Base-by-base conservation (phyloP, 2,888 invertebrate species). In the Halocaridina rubra region DNA sequence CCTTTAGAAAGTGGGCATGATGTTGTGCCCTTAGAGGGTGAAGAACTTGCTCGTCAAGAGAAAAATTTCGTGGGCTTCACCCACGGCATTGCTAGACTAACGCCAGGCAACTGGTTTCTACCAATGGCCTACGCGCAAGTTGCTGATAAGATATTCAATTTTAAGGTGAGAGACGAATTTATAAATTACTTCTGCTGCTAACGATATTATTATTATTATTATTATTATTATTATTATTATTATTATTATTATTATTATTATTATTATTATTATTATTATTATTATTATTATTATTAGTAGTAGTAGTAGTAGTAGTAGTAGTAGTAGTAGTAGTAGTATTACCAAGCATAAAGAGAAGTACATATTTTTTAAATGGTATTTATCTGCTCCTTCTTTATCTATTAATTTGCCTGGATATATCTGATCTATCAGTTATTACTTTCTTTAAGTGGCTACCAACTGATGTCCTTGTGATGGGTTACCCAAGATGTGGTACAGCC, bases 51-150 rank as follows among this genome's bases (percentile, higher is more conserved):
- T 3, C 74, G 71, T 16, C 84, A 78, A 32, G 5, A 78, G 39
- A 77, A 30, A 13, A 30, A 46, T 24, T 84, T 53, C 61, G 0
- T 24, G 0, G 84, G 61, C n/a, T 84, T 53, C 78, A 72, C 53
- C n/a, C 13, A 71, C 4, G 84, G 84, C 27, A 13, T 84, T 19
- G 59, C 78, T 5, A 71, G 79, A 3, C 39, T 84, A 22, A 46
- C 19, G n/a, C 84, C 84, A 19, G 84, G 84, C 7, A 32, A 72
- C 3, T 84, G 84, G 84, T 30, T 84, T 59, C 27, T 67, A 13
- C 57, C 84, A 1, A 29, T 30, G 3, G 10, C 59, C 0, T 84
- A 71, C 74, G 32, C 75, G 29, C 71, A 84, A 22, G 59, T 33
- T 33, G 84, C 84, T 5, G 71, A 84, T n/a, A 33, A 59, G 16